Base-by-base conservation (phyloP, 2,888 invertebrate genomes). In the Hypena proboscidalis region DNA sequence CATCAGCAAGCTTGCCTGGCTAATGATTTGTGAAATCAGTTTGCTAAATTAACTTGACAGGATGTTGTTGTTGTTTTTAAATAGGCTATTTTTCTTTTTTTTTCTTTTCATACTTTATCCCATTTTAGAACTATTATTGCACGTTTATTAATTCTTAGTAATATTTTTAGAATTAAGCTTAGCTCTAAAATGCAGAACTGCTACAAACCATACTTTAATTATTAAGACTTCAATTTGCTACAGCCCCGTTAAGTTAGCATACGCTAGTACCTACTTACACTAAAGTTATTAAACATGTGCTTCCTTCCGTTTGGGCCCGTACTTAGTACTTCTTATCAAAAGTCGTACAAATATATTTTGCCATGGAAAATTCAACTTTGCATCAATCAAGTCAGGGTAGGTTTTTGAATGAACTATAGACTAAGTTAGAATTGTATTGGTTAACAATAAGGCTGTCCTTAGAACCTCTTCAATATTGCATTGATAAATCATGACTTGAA, bases 11-110 rank as follows among this genome's bases (percentile, higher is more conserved):
- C 48, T 45, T 27, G 47, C 34, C 15, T 37, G 59, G 46, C 64
- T 63, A 67, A 67, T 66, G 63, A 54, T 55, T 54, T 59, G 58
- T 63, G 64, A 63, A 69, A 69, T 59, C 67, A 56, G 57, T 65
- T 53, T 59, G 51, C 50, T 66, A 61, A 35, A 41, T 44, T 34
- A 35, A 31, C 56, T 36, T 26, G 59, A 63, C 46, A 32, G n/a
- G 40, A 60, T 63, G 37, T 37, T 33, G 19, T 37, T 59, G 41
- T 31, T 27, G 25, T 14, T 34, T 35, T 31, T 38, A 42, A 45
- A 37, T 10, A 42, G 34, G 32, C 19, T 30, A 21, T 39, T 31
- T 42, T n/a, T n/a, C n/a, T n/a, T n/a, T n/a, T n/a, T n/a, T n/a
- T n/a, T n/a, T n/a, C n/a, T n/a, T n/a, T n/a, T n/a, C n/a, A n/a